Base-by-base conservation (phyloP, 2,113 vertebrate genomes). In the Myotis yumanensis region DNA sequence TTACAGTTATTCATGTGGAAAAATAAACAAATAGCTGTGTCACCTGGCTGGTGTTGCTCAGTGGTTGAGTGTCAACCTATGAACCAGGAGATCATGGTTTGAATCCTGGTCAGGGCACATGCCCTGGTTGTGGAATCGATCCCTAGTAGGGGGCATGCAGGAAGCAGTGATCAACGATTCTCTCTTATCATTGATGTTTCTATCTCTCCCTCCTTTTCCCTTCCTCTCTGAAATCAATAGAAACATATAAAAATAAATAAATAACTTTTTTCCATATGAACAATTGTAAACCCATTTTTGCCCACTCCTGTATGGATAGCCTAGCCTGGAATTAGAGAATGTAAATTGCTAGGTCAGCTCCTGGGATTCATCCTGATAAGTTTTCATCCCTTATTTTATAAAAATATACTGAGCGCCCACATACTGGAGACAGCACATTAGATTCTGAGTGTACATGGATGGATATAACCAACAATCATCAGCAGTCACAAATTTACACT, bases 301-400 rank as follows among this genome's bases (percentile, higher is more conserved):
- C 28, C 3, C 15, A 18, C 72, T 15, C 43, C 46, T 9, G 9
- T 51, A 11, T 40, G 18, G 20, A 32, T n/a, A 83, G 12, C 28
- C 32, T 30, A 32, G 43, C 11, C 64, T 57, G 17, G 12, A 75
- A 88, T 25, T 59, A 9, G 7, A 28, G 12, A 14, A 18, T n/a
- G 4, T 15, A 64, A 75, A 90, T 92, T 91, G 25, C 22, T 79
- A 46, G 16, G 16, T 20, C 1, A 83, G 11, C 11, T 80, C 40
- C 20, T 37, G 2, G 3, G 37, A 91, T 59, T 90, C 17, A 80
- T 30, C 57, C 71, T 64, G 37, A 9, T 69, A 79, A 37, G 11
- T 52, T 85, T 94, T 82, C 10, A 69, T 25, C 54, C n/a, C 57
- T 96, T 75, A 64, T 89, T 88, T 48, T 69, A 52, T 12, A 82